Evolutionary conservation across 2,888 invertebrate species (phyloP).

Genomic region (Podabrus alpinus): DNA sequence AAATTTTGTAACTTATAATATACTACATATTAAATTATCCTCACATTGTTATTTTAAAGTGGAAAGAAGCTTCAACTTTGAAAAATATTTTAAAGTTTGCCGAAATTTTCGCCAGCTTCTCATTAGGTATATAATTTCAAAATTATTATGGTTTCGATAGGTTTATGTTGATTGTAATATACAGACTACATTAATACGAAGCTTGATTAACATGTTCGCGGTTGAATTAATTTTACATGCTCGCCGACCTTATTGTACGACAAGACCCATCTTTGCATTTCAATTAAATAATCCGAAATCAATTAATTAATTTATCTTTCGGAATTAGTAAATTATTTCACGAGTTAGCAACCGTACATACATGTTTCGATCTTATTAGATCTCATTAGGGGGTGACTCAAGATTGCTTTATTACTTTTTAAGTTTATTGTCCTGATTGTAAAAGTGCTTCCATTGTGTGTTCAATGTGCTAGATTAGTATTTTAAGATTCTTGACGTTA

Average conservation of each 20-base stretch:
- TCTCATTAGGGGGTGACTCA: no score
- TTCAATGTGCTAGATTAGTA: no score
- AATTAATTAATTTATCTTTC: neutral
- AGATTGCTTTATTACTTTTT: no score
- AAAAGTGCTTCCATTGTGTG: no score
- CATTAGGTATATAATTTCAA: neutral
- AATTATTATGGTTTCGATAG: neutral
- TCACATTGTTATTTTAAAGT: neutral
- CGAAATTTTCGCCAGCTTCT: neutral
- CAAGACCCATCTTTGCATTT: neutral
- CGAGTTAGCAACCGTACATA: no score
- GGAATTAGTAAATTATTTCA: neutral
- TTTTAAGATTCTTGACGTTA: no score
- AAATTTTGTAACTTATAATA: neutral
- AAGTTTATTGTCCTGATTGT: no score
- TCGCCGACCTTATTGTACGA: neutral
- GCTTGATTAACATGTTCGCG: neutral
- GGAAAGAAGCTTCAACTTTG: neutral
- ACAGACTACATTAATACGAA: neutral
- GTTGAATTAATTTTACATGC: neutral
- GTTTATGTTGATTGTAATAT: neutral
- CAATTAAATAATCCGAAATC: neutral
- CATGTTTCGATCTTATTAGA: no score
- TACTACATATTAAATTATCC: neutral
- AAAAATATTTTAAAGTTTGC: neutral